phyloP scores from a whole-genome alignment of 1,140 invertebrate species.

The Brachionus koreanus region DNA sequence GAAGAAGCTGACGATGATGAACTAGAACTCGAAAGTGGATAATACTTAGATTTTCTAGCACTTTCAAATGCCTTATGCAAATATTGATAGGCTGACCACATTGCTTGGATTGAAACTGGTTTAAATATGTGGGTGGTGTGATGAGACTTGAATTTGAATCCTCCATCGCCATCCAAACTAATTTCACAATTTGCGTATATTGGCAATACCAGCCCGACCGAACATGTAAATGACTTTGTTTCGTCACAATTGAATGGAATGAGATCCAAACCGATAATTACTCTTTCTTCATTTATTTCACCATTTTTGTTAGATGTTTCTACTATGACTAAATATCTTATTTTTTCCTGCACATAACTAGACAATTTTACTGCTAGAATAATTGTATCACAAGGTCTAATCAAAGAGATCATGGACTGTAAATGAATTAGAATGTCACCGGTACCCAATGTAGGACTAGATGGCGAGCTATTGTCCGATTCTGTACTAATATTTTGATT shows the following conservation, averaged over 20 bases:
- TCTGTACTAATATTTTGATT: background rate
- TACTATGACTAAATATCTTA: constrained; percentile 38
- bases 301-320: constrained; percentile 6
- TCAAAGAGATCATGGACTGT: constrained; percentile 36
- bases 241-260: background rate
- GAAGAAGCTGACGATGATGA: constrained; percentile 4
- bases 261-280: constrained; percentile 23
- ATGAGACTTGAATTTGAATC: constrained; percentile 43
- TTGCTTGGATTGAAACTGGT: constrained; percentile 31
- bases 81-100: constrained; percentile 44
- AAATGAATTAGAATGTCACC: constrained; percentile 43
- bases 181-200: constrained; percentile 44
- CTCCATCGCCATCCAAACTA: constrained; percentile 31
- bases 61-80: constrained; percentile 39
- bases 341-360: constrained; percentile 35
- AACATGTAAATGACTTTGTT: background rate
- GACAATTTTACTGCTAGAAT: constrained; percentile 35
- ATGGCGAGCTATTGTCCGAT: background rate
- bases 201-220: constrained; percentile 10
- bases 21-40: background rate
- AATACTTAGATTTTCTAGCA: constrained; percentile 14
- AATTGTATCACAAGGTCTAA: constrained; percentile 31
- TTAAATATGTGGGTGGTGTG: constrained; percentile 42
- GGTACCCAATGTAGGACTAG: background rate
- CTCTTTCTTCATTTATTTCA: background rate